Evolutionary conservation across 2,888 invertebrate species (phyloP).

Genomic region (Agriopis marginaria): DNA sequence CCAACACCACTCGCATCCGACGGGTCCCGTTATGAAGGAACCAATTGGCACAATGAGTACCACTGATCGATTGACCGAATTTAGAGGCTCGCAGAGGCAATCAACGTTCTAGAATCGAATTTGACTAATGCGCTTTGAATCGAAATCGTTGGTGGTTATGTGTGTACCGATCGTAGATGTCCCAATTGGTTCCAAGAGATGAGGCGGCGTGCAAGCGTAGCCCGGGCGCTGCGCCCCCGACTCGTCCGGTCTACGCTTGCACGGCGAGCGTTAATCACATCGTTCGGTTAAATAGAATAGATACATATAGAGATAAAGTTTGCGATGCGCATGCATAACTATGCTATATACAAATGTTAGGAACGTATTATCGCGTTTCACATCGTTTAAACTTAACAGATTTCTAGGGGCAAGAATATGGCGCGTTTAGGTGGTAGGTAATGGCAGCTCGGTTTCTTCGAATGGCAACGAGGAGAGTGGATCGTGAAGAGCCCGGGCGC

Average conservation of each 20-base stretch:
- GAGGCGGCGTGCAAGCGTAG: conserved; percentile 44
- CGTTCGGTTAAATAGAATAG: conserved; percentile 62
- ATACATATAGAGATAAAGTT: conserved; percentile 74
- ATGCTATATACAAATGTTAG: conserved; percentile 86
- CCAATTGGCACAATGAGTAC: conserved; percentile 84
- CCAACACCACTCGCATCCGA: conserved; percentile 81
- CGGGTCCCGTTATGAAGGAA: conserved; percentile 83
- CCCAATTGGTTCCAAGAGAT: conserved; percentile 85
- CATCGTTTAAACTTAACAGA: conserved; percentile 78
- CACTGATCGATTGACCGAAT: conserved; percentile 49
- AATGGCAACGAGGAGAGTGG: conserved; percentile 65
- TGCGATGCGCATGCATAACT: conserved; percentile 85
- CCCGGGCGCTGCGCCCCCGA: conserved; percentile 32
- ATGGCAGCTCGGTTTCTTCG: conserved; percentile 79
- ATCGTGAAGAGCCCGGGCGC: conserved; percentile 62
- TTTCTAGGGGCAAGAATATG: conserved; percentile 83
- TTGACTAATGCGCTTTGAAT: conserved; percentile 83
- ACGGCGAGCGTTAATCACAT: conserved; percentile 63
- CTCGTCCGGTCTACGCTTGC: conserved; percentile 61
- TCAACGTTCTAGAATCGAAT: conserved; percentile 69
- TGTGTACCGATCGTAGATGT: conserved; percentile 83
- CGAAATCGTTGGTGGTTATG: conserved; percentile 82
- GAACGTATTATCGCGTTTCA: conserved; percentile 79
- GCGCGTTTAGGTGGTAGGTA: conserved; percentile 79
- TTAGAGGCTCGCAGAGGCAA: conserved; percentile 66